Evolutionary conservation across 1,140 invertebrate genomes (phyloP).

Genomic region (Stenopsyche tienmushanensis): DNA sequence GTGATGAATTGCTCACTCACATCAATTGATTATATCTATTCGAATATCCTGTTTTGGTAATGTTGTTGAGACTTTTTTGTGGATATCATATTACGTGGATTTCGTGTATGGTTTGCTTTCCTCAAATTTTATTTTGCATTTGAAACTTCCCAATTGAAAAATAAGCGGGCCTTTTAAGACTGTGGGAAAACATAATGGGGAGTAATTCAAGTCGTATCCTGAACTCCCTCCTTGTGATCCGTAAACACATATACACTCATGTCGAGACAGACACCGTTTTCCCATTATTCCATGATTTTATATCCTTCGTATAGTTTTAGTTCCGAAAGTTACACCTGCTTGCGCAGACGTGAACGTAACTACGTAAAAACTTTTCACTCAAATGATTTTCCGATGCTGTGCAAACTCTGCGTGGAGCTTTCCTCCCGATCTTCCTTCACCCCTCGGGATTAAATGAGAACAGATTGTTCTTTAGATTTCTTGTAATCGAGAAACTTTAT

Average conservation of each 20-base stretch:
- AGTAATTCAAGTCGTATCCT: too few species aligned
- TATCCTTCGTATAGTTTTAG: slow-evolving; percentile 17
- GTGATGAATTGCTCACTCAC: too few species aligned
- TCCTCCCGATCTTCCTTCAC: background rate
- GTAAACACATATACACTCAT: background rate
- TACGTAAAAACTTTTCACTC: slow-evolving; percentile 35
- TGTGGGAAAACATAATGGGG: too few species aligned
- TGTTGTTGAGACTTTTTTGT: too few species aligned
- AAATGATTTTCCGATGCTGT: slow-evolving; percentile 34
- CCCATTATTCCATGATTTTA: slow-evolving; percentile 11
- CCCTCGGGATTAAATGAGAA: slow-evolving; percentile 25
- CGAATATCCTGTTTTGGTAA: too few species aligned
- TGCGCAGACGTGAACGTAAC: slow-evolving; percentile 19
- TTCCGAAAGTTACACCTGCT: slow-evolving; percentile 23
- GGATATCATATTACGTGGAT: too few species aligned
- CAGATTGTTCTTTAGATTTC: slow-evolving; percentile 38
- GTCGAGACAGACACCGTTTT: background rate
- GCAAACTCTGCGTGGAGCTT: slow-evolving; percentile 9
- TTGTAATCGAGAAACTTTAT: slow-evolving; percentile 39
- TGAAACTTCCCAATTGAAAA: too few species aligned
- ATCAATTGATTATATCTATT: too few species aligned
- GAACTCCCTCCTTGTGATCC: background rate
- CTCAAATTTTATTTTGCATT: too few species aligned
- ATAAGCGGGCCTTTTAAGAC: too few species aligned
- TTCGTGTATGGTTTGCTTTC: too few species aligned